Base-by-base conservation (phyloP, 2,888 invertebrate genomes). In the Drosophila mimetica region DNA sequence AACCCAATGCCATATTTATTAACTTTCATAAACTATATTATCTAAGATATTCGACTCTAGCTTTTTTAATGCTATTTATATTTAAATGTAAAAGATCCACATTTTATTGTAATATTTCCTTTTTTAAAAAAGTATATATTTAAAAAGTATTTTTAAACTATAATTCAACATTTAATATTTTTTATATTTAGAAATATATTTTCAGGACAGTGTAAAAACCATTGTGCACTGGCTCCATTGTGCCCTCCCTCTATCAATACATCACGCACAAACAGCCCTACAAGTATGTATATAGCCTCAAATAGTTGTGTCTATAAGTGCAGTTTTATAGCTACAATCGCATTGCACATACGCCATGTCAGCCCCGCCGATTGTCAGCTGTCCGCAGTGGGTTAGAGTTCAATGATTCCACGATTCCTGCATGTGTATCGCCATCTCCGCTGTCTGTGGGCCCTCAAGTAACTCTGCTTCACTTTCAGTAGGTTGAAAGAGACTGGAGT, bases 321-420 rank as follows among this genome's bases (percentile, higher is more conserved):
- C 39, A 47, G 52, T 55, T 65, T 65, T 61, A 72, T 65, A 28
- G 52, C 59, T 42, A 60, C 57, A 72, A 50, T 47, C 55, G 69
- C 59, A 86, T 67, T 65, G 67, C 80, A 34, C 70, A 86, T 86
- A 84, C 87, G 87, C 66, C 76, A 22, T 39, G 71, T 72, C 51
- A 18, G 60, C 61, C 52, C 39, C 18, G 14, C 18, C 48, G 52
- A 44, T 47, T 53, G 46, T 55, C 51, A 51, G 37, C 52, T 54
- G 63, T 57, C 48, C 64, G 14, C 79, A 70, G 57, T 73, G 41
- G 67, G 79, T 81, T 82, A 61, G 65, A 85, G 82, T 87, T 87
- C 75, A 82, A 79, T 70, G 85, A 44, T 44, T 52, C 61, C 30
- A 25, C 16, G 32, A 50, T 22, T 28, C 14, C 22, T 25, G 2